These are phyloP conservation scores for Cochlearius cochlearius DNA, from an alignment of 2,113 vertebrate species.

Conservation along the genomic window DNA sequence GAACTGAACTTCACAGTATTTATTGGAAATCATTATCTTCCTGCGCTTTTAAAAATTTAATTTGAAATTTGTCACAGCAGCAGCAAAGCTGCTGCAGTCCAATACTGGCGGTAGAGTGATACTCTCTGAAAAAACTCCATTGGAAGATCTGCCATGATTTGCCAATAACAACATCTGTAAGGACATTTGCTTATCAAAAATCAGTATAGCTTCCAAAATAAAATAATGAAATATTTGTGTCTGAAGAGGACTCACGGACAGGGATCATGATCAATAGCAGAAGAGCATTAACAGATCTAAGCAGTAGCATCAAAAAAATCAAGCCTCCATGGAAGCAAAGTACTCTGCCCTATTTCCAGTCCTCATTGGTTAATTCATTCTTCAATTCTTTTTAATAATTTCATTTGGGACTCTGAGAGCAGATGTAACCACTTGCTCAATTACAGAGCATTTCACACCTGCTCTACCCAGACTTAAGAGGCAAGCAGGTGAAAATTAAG, in stretches of 20 bases:
- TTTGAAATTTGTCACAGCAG: conserved; percentile 3
- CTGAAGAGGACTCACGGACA: not conserved
- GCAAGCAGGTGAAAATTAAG: not conserved
- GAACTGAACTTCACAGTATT: not conserved
- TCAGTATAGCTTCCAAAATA: not conserved
- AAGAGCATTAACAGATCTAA: not conserved
- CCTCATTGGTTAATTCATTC: not conserved
- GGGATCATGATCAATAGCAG: not conserved
- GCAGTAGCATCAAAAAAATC: not conserved
- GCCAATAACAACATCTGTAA: not conserved
- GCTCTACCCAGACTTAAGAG: not conserved
- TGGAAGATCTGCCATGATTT: not conserved
- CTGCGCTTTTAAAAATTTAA: not conserved
- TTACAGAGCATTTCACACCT: not conserved
- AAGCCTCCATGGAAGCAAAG: not conserved
- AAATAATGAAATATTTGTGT: not conserved
- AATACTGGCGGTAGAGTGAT: not conserved
- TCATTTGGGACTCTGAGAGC: conserved; percentile 17
- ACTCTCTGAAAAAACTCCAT: not conserved
- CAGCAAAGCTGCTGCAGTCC: not conserved
- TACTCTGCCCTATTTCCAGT: not conserved
- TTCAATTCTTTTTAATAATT: conserved; percentile 25
- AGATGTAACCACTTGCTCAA: conserved; percentile 16
- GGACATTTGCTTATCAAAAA: not conserved
- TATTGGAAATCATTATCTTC: conserved; percentile 4